Base-by-base conservation (phyloP, 2,113 vertebrate genomes). In the Porphyrio hochstetteri region DNA sequence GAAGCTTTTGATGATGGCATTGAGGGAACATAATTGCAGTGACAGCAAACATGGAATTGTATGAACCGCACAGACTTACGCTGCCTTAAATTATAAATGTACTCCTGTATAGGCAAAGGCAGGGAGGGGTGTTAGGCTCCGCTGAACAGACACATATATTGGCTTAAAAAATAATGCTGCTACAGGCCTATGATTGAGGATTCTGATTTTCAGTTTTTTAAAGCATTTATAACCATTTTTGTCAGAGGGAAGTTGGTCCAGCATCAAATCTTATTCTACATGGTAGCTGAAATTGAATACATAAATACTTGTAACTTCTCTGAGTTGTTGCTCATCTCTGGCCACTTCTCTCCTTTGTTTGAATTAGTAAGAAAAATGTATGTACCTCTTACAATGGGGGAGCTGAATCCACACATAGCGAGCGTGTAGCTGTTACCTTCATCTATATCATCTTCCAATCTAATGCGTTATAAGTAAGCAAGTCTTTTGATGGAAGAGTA, bases 351-450 rank as follows among this genome's bases (percentile, higher is more conserved):
- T 36, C 13, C 8, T 28, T 55, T 78, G 6, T 50, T 63, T 23
- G 4, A n/a, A 63, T 14, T 35, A 17, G 6, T 0, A 15, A 10
- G n/a, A 55, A 79, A 60, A 7, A 29, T 0, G 1, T 1, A 4
- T 6, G 0, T 3, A 4, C 10, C 5, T 36, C 14, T 68, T 59
- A 50, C 0, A 3, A 0, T 40, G 31, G 15, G 14, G 11, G 25
- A 46, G 48, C 15, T 80, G 71, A 25, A 76, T n/a, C 33, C 56
- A 35, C 5, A 28, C 5, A 1, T 11, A 44, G 9, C 33, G 4
- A 31, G 2, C 12, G 6, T 35, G 24, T 60, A 18, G 17, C 35
- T 84, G 16, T 56, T 86, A 19, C 36, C 29, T 67, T 35, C 5
- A 53, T 71, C 14, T 52, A 1, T 2, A 0, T 6, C 4, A 76